Evolutionary conservation across 2,888 invertebrate genomes (phyloP).

Genomic region (Ormia ochracea): DNA sequence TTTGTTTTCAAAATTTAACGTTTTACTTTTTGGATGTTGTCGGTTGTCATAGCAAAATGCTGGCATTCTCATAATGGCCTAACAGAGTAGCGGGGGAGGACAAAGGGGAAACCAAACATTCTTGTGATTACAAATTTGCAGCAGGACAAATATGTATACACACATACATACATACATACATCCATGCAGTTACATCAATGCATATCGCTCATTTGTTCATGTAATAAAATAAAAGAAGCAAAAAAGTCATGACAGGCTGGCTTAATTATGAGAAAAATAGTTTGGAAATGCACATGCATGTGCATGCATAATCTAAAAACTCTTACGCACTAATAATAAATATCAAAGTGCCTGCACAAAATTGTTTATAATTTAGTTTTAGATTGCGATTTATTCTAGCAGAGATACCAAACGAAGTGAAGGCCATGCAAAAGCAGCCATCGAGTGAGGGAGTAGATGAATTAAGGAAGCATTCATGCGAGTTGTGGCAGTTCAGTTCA

Average conservation of each 20-base stretch:
- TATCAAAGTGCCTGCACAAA: constrained; percentile 1
- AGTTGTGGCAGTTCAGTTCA: background rate
- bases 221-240: background rate
- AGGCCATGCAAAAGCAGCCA: background rate
- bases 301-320: background rate
- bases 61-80: background rate
- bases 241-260: constrained; percentile 32
- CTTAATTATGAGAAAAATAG: constrained; percentile 47
- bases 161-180: background rate
- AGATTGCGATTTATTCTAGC: constrained; percentile 27
- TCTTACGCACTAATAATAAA: background rate
- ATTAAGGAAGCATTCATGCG: constrained; percentile 16
- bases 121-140: background rate
- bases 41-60: constrained; percentile 2
- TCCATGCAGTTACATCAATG: background rate
- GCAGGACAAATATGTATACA: background rate
- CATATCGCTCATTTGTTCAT: constrained; percentile 19
- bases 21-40: constrained; percentile 2
- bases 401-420: background rate
- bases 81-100: background rate
- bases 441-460: background rate
- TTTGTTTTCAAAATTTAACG: background rate
- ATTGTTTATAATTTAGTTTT: constrained; percentile 31
- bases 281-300: constrained; percentile 5
- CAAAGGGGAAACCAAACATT: background rate